These are phyloP conservation scores for Ptilorrhoa leucosticta DNA, from an alignment of 2,113 vertebrate species.

Conservation along the genomic window DNA sequence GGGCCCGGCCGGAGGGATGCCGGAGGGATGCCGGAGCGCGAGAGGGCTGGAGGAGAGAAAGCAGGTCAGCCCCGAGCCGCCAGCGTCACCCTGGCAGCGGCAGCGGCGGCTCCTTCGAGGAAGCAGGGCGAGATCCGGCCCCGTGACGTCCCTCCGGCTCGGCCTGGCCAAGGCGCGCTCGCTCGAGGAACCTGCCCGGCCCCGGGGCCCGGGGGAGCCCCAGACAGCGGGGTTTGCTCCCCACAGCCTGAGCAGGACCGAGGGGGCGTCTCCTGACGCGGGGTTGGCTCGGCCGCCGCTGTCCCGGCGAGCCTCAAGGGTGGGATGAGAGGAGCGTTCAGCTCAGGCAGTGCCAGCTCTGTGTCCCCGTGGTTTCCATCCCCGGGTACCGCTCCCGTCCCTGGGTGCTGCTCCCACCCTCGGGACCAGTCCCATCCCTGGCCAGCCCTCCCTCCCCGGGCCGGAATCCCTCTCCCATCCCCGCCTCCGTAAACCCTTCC, in stretches of 20 bases:
- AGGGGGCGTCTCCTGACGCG: fast-evolving
- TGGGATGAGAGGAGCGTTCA: fast-evolving
- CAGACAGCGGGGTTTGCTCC: fast-evolving
- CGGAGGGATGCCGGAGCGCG: background rate
- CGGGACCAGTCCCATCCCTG: background rate
- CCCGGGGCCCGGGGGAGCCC: background rate
- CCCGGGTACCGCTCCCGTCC: background rate
- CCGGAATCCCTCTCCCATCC: background rate
- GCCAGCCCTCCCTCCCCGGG: too few species aligned
- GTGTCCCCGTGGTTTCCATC: background rate
- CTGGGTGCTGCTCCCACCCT: background rate
- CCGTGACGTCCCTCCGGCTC: background rate
- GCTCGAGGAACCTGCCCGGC: background rate
- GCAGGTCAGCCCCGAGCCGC: constrained; percentile 1
- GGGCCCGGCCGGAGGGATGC: background rate
- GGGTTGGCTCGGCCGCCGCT: fast-evolving
- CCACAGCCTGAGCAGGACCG: background rate
- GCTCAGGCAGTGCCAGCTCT: fast-evolving
- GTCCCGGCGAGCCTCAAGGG: fast-evolving
- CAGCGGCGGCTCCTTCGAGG: constrained; percentile 50
- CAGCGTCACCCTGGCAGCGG: constrained; percentile 50
- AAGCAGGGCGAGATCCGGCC: background rate
- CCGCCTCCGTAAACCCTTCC: background rate
- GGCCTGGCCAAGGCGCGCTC: background rate
- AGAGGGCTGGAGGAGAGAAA: background rate